Evolutionary conservation across 2,797 vertebrate genomes (phyloP), one percentile per base, ranked within the genome.

Genomic region (Antennarius maculatus): DNA sequence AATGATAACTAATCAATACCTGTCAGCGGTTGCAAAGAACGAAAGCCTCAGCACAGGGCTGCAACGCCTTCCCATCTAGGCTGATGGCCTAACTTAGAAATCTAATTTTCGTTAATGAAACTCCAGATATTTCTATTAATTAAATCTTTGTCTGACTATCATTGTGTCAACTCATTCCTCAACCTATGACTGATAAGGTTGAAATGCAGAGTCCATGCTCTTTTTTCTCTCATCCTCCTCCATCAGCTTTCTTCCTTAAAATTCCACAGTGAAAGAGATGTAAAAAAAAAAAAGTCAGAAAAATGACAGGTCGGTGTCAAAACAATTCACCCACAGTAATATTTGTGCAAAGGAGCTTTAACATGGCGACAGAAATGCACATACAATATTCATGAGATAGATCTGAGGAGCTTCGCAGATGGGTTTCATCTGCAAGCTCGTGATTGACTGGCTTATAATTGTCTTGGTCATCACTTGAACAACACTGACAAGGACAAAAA

Each of bases 361-460:
- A 86, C 55, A 73, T 70, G 68, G 72, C 75, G 87, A 87, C 83
- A 87, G 76, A 82, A 83, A 85, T 66, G 73, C 82, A 77, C 74
- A 87, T 90, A 56, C 74, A 87, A 77, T 89, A 91, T 90, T 89
- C 82, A 91, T 89, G 84, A 88, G 83, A 71, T 74, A 46, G 66
- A 83, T 78, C 71, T 82, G 73, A 75, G 66, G 56, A 78, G 68
- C 65, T 71, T 43, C 82, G 76, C 69, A 61, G 80, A 84, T 80
- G 66, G 65, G 73, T 83, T 87, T 85, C 79, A 81, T 81, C 72
- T 72, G 81, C 46, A 29, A 81, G 71, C 54, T 61, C 48, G 57
- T 88, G 83, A 90, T 76, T 81, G 87, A 88, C 87, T 85, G 68
- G 71, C 72, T 86, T 89, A 80, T 86, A 91, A 91, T 88, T 83